Conservation (phyloP, 2,113 vertebrate species). For the Alosa alosa region DNA sequence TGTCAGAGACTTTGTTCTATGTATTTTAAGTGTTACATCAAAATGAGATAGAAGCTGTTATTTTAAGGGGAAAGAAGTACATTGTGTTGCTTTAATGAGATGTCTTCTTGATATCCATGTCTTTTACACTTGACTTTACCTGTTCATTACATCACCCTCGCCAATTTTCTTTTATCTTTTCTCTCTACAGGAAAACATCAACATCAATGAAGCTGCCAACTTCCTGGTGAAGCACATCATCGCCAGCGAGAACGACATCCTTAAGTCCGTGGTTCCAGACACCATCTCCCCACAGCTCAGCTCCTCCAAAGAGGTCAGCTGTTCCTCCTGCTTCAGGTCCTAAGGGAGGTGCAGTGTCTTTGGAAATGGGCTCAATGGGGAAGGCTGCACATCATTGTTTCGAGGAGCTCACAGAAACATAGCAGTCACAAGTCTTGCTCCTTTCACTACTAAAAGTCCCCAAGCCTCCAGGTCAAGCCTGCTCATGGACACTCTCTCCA, state of each 20-base stretch:
- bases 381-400: not conserved
- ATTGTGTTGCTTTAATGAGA: too few species aligned
- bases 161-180: conserved; percentile 27
- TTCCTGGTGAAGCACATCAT: conserved; percentile 96
- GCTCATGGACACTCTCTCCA: not conserved
- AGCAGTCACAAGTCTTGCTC: not conserved
- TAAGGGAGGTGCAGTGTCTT: not conserved
- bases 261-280: conserved; percentile 79
- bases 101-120: too few species aligned
- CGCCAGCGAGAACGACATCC: conserved; percentile 84
- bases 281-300: conserved; percentile 83
- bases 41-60: too few species aligned
- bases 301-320: conserved; percentile 72
- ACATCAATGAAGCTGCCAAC: conserved; percentile 90
- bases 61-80: too few species aligned
- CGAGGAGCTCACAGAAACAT: not conserved
- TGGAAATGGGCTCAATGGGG: not conserved
- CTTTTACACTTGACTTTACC: too few species aligned
- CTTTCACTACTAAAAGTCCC: not conserved
- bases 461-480: not conserved
- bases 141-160: not conserved
- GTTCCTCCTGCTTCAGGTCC: conserved; percentile 84
- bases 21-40: too few species aligned
- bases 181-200: conserved; percentile 85
- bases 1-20: too few species aligned